Percentiles rank a stretch among this genome's conserved stretches.
Evolutionary conservation across 35 echinoderm and acorn worm species (phyloP).

Genomic region (Ophioderma brevispina): DNA sequence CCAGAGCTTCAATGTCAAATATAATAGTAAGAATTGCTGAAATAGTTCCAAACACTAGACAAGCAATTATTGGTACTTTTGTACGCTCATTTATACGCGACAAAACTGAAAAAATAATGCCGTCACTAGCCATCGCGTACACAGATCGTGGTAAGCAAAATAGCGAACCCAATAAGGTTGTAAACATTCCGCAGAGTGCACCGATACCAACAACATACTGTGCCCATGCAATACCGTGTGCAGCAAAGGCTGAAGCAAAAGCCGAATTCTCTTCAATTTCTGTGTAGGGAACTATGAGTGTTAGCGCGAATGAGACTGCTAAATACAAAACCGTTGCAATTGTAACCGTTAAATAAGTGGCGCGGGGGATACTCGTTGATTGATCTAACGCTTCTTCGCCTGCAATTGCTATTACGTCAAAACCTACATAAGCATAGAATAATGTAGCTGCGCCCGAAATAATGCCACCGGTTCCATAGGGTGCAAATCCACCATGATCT

Average conservation of each 20-base stretch:
- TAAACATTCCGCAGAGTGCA: constrained; percentile 56
- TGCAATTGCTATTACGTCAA: constrained; percentile 85
- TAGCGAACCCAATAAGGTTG: constrained; percentile 50
- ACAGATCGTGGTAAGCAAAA: constrained; percentile 70
- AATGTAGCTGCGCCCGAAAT: constrained; percentile 80
- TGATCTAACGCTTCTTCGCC: constrained; percentile 81
- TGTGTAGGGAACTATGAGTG: constrained; percentile 69
- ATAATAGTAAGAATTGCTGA: constrained; percentile 39
- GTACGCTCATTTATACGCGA: constrained; percentile 58
- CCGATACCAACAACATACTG: constrained; percentile 53
- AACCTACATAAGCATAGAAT: constrained; percentile 89
- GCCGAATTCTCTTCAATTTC: constrained; percentile 37
- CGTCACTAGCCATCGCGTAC: constrained; percentile 88
- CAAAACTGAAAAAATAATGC: constrained; percentile 61
- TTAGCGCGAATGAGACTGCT: constrained; percentile 51
- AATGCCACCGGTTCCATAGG: constrained; percentile 68
- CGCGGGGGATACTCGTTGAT: constrained; percentile 55
- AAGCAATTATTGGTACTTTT: constrained; percentile 50
- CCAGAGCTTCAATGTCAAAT: constrained; percentile 70
- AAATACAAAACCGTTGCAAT: constrained; percentile 59
- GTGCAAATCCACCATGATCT: constrained; percentile 67
- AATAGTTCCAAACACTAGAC: constrained; percentile 48
- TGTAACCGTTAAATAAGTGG: constrained; percentile 52
- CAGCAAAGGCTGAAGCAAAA: constrained; percentile 52
- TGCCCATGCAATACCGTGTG: constrained; percentile 38